Base-by-base conservation (phyloP, 2,113 vertebrate genomes). In the Sardina pilchardus region DNA sequence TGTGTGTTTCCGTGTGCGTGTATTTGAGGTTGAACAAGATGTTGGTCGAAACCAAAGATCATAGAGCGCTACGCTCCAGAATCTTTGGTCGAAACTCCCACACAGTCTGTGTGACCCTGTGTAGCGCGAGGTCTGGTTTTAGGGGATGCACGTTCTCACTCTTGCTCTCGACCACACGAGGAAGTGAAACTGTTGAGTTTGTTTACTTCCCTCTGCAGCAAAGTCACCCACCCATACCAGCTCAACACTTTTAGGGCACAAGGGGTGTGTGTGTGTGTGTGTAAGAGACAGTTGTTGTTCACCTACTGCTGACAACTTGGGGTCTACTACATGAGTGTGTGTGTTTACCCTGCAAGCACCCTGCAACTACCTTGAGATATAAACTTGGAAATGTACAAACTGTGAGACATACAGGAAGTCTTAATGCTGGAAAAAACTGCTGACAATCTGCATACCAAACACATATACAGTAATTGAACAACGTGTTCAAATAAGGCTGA, bases 101-200 rank as follows among this genome's bases (percentile, higher is more conserved):
- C 44, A 42, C 43, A 30, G n/a, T 9, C n/a, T 10, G 10, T 30
- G 26, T 71, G 63, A 71, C 14, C 71, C 71, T 36, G 48, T 67
- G 6, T 47, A 8, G 56, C 12, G 34, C 43, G 50, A 53, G n/a
- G 71, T 50, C 26, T 86, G 83, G 88, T 86, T 86, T 86, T 63
- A 47, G 83, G 84, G 78, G 26, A 81, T 45, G 43, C 81, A 78
- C 30, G 12, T 34, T 12, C 14, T 17, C 6, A 16, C 19, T 85
- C 50, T 82, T 39, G 81, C 36, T 86, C 86, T 88, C 82, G 30
- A 67, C 82, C 67, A 83, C 78, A 91, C 14, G 48, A 85, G 88
- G 90, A 91, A 90, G 85, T 81, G 89, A 91, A 91, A 91, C 84
- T 21, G 59, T 34, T 1, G 34, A n/a, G 30, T 48, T 9, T 86